Percentiles rank a stretch among this genome's conserved stretches.
Evolutionary conservation across 2,888 invertebrate genomes (phyloP).

Genomic region (Dryomyza anilis): DNA sequence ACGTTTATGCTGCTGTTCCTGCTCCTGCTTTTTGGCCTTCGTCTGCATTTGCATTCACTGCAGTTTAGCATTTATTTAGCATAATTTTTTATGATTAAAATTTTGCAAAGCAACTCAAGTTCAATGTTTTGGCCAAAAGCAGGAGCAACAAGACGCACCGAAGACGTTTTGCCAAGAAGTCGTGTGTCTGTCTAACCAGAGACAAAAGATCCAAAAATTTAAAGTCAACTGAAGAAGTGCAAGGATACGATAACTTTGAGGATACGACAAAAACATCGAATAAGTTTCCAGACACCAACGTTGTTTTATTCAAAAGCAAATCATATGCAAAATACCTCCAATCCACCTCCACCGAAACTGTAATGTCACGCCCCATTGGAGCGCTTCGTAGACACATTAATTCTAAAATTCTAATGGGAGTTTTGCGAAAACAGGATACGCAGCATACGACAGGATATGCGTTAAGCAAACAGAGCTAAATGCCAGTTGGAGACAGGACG

Average conservation of each 20-base stretch:
- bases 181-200: no score
- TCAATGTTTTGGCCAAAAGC: slow-evolving; percentile 4
- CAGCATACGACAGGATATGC: neutral
- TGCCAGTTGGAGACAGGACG: neutral
- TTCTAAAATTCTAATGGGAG: slow-evolving; percentile 5
- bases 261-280: neutral
- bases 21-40: neutral
- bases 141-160: neutral
- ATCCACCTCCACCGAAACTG: neutral
- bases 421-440: neutral
- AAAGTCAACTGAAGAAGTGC: no score
- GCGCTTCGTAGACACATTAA: slow-evolving; percentile 7
- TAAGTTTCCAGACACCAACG: slow-evolving; percentile 3
- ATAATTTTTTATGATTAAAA: slow-evolving; percentile 22
- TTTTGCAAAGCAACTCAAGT: slow-evolving; percentile 1
- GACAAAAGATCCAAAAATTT: no score
- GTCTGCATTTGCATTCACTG: neutral
- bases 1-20: no score
- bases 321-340: neutral
- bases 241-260: neutral
- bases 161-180: no score
- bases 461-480: no score
- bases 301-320: neutral
- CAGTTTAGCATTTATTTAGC: slow-evolving; percentile 16
- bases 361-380: no score